Conservation (phyloP, 1,140 invertebrate genomes). For the Phenacoccus solenopsis region DNA sequence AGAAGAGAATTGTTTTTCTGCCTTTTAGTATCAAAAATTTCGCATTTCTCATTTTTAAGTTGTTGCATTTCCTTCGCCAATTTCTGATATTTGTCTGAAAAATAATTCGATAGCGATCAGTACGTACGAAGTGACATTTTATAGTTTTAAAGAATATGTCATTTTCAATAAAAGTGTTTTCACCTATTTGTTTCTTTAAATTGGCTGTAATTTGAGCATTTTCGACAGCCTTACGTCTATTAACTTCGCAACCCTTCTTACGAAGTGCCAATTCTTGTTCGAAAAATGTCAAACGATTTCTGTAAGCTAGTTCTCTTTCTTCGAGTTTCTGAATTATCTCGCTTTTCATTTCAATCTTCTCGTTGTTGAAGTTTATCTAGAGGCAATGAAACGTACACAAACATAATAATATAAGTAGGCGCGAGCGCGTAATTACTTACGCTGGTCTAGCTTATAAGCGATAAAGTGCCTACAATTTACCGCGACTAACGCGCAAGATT, state of each 20-base stretch:
- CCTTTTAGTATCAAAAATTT: slow-evolving; percentile 83
- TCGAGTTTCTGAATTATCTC: slow-evolving; percentile 86
- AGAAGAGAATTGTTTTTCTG: slow-evolving; percentile 91
- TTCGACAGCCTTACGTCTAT: slow-evolving; percentile 93
- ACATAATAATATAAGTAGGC: background rate
- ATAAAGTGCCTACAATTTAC: no score
- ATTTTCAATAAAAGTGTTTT: slow-evolving; percentile 28
- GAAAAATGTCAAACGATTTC: slow-evolving; percentile 79
- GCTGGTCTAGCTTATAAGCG: no score
- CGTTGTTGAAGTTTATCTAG: slow-evolving; percentile 32
- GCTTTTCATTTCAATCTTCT: slow-evolving; percentile 90
- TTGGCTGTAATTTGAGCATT: slow-evolving; percentile 90
- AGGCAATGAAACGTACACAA: no score
- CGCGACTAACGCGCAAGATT: no score
- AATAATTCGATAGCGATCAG: background rate
- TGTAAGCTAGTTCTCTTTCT: slow-evolving; percentile 88
- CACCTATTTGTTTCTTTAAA: slow-evolving; percentile 89
- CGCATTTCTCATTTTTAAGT: slow-evolving; percentile 84
- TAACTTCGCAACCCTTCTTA: slow-evolving; percentile 92
- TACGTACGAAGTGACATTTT: background rate
- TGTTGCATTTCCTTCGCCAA: slow-evolving; percentile 95
- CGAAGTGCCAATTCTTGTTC: slow-evolving; percentile 85
- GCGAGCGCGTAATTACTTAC: no score
- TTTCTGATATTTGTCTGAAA: slow-evolving; percentile 76
- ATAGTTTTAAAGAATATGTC: no score